phyloP scores from a whole-genome alignment of 2,888 invertebrate species.

The Anthrax anthrax region DNA sequence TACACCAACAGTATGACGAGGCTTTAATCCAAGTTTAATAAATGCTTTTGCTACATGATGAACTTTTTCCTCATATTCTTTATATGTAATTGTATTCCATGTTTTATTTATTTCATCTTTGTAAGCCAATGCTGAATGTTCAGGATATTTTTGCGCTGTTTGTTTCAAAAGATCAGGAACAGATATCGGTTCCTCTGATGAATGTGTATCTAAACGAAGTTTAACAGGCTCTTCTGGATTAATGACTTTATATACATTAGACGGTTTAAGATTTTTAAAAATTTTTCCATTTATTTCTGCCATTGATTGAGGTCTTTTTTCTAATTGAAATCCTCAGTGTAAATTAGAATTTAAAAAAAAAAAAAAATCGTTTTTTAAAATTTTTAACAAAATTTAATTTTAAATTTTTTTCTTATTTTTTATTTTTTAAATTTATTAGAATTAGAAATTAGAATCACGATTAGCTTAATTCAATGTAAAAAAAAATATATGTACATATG shows the following conservation, averaged over 20 bases:
- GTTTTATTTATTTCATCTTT: conserved; percentile 39
- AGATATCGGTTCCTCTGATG: conserved; percentile 52
- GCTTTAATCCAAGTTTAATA: conserved; percentile 53
- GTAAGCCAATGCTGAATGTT: conserved; percentile 49
- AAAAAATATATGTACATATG: too few relatives aligned
- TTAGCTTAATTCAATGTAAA: too few relatives aligned
- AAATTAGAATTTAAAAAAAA: too few relatives aligned
- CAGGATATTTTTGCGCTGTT: conserved; percentile 47
- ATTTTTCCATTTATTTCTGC: neutral
- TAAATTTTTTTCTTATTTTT: too few relatives aligned
- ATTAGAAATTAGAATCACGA: too few relatives aligned
- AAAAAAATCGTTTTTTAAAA: too few relatives aligned
- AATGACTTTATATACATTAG: conserved; percentile 41
- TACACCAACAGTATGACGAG: conserved; percentile 56
- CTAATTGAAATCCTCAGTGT: too few relatives aligned
- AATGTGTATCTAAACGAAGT: conserved; percentile 42
- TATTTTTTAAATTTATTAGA: too few relatives aligned
- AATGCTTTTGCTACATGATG: conserved; percentile 63
- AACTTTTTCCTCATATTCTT: conserved; percentile 56
- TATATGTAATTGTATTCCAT: conserved; percentile 54
- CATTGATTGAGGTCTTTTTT: too few relatives aligned
- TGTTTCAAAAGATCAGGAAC: conserved; percentile 58
- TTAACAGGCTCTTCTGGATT: conserved; percentile 47
- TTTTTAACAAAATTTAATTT: too few relatives aligned
- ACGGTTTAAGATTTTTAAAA: conserved; percentile 47